Percentiles rank a stretch among this genome's conserved stretches.
Evolutionary conservation across 2,888 invertebrate genomes (phyloP).

Genomic region (Uloborus plumipes): DNA sequence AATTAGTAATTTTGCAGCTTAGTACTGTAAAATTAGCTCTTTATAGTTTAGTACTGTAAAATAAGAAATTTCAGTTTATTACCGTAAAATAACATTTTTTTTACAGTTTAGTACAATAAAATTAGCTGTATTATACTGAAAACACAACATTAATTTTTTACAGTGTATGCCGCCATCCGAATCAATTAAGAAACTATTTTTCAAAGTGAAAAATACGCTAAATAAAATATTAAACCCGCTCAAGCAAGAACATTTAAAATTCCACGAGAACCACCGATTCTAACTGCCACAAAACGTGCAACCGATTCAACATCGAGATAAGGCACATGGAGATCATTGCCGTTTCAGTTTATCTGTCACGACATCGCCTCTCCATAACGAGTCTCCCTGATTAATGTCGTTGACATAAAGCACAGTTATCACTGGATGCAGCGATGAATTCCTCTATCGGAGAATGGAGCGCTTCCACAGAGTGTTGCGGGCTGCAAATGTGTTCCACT

Average conservation of each 20-base stretch:
- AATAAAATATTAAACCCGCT: not conserved
- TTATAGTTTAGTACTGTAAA: too few relatives aligned
- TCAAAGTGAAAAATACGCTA: not conserved
- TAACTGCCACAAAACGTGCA: too few relatives aligned
- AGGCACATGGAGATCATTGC: too few relatives aligned
- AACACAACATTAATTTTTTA: too few relatives aligned
- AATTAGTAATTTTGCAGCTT: too few relatives aligned
- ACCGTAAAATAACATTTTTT: too few relatives aligned
- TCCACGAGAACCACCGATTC: not conserved
- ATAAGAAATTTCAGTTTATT: too few relatives aligned
- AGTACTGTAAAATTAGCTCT: too few relatives aligned
- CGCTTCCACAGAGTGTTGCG: too few relatives aligned
- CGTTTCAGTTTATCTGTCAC: slow-evolving; percentile 38
- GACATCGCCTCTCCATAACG: slow-evolving; percentile 21
- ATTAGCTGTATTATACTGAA: too few relatives aligned
- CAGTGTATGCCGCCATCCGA: not conserved
- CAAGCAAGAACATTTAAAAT: not conserved
- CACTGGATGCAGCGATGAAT: slow-evolving; percentile 1
- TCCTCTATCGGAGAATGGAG: slow-evolving; percentile 37
- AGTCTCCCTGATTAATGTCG: slow-evolving; percentile 38
- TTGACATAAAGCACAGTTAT: slow-evolving; percentile 16
- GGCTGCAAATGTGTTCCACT: not conserved
- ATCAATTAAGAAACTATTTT: not conserved
- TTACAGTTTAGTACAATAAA: too few relatives aligned
- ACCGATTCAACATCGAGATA: too few relatives aligned